Evolutionary conservation across 2,888 invertebrate genomes (phyloP).

Genomic region (Ichneumoninae sp.): DNA sequence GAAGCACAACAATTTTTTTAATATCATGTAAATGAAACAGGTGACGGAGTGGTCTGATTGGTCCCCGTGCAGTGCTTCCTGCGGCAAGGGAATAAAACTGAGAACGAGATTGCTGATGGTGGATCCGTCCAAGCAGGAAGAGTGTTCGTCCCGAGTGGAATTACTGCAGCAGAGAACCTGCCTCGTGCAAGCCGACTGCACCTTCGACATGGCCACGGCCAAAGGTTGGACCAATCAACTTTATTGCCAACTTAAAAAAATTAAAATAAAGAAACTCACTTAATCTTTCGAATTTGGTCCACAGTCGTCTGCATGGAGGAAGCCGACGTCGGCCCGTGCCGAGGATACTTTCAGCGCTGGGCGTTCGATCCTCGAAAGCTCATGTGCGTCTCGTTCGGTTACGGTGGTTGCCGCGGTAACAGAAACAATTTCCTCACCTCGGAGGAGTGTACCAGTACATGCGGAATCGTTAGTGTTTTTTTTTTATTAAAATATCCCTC

Average conservation of each 20-base stretch:
- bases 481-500: background rate
- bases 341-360: constrained; percentile 94
- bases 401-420: constrained; percentile 96
- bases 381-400: constrained; percentile 94
- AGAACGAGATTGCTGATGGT: constrained; percentile 90
- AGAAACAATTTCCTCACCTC: constrained; percentile 95
- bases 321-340: constrained; percentile 93
- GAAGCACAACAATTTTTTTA: no score
- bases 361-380: constrained; percentile 91
- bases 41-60: constrained; percentile 96
- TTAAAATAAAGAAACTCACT: background rate
- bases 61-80: constrained; percentile 96
- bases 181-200: constrained; percentile 88
- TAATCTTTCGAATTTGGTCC: constrained; percentile 60
- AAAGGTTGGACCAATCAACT: constrained; percentile 82
- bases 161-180: constrained; percentile 92
- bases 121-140: constrained; percentile 87
- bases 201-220: constrained; percentile 90
- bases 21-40: constrained; percentile 76
- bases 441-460: constrained; percentile 91
- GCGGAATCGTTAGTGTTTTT: constrained; percentile 86
- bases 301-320: constrained; percentile 93
- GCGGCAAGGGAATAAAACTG: constrained; percentile 92
- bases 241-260: background rate
- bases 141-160: constrained; percentile 89